Conservation (phyloP, 2,797 vertebrate species). For the Dromococcyx pavoninus region DNA sequence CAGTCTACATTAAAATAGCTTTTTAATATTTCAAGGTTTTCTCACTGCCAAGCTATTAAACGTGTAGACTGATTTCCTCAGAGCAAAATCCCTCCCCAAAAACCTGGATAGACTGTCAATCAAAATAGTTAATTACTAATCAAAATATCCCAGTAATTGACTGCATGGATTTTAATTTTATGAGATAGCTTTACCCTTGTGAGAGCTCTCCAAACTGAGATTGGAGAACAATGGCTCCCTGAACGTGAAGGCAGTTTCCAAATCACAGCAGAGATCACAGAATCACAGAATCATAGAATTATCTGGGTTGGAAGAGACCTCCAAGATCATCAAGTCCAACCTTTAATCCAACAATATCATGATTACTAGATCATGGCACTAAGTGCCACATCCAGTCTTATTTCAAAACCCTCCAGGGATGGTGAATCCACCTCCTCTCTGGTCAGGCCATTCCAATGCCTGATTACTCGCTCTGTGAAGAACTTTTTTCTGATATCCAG, state of each 20-base stretch:
- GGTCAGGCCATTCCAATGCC: too few relatives aligned
- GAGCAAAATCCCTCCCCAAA: conserved; percentile 27
- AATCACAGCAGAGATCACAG: conserved; percentile 4
- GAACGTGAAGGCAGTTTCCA: conserved; percentile 18
- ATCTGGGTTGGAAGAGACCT: too few relatives aligned
- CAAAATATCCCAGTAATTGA: conserved; percentile 33
- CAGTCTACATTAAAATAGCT: neutral
- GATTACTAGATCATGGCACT: too few relatives aligned
- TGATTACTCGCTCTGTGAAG: too few relatives aligned
- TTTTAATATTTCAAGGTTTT: conserved; percentile 45
- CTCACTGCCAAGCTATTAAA: conserved; percentile 39
- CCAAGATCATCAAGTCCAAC: too few relatives aligned
- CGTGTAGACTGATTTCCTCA: neutral
- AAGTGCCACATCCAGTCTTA: too few relatives aligned
- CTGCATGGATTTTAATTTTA: conserved; percentile 59
- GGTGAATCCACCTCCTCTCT: too few relatives aligned
- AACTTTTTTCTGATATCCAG: too few relatives aligned
- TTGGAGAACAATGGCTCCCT: neutral
- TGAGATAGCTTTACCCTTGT: conserved; percentile 9
- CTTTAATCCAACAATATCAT: too few relatives aligned
- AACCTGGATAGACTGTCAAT: conserved; percentile 22
- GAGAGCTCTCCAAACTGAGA: conserved; percentile 19
- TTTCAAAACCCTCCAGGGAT: too few relatives aligned
- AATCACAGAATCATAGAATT: too few relatives aligned
- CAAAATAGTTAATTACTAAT: conserved; percentile 55